phyloP scores from a whole-genome alignment of 2,888 invertebrate species.

The Nemotelus pantherinus region DNA sequence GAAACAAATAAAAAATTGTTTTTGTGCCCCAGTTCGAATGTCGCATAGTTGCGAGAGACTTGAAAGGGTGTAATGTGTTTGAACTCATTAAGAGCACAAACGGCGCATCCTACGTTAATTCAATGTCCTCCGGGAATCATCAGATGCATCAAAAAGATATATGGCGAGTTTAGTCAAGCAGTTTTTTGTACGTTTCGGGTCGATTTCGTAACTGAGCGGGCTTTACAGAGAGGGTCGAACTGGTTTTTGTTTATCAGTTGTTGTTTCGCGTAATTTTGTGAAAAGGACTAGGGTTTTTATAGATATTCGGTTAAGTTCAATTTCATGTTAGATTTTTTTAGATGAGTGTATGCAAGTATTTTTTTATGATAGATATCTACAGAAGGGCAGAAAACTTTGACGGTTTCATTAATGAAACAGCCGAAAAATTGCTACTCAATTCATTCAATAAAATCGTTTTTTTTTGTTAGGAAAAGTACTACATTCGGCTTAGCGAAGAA shows the following conservation, averaged over 20 bases:
- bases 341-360: too few species aligned
- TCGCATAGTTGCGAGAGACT: background rate
- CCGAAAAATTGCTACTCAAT: too few species aligned
- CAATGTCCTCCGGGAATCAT: background rate
- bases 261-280: background rate
- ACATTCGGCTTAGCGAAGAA: too few species aligned
- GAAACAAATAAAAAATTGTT: too few species aligned
- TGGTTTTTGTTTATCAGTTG: constrained; percentile 11
- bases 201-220: too few species aligned
- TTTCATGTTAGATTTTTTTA: background rate
- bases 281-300: background rate
- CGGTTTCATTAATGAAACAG: too few species aligned
- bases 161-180: background rate
- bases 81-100: background rate
- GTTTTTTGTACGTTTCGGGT: background rate
- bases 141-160: background rate
- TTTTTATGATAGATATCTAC: too few species aligned
- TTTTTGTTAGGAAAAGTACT: too few species aligned
- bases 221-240: background rate
- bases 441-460: too few species aligned
- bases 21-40: too few species aligned
- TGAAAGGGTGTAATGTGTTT: constrained; percentile 1
- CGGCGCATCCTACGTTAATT: background rate
- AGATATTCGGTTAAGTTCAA: background rate
- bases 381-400: too few species aligned